phyloP scores from a whole-genome alignment of 2,797 vertebrate genomes.

The Sebastes hopkinsi region DNA sequence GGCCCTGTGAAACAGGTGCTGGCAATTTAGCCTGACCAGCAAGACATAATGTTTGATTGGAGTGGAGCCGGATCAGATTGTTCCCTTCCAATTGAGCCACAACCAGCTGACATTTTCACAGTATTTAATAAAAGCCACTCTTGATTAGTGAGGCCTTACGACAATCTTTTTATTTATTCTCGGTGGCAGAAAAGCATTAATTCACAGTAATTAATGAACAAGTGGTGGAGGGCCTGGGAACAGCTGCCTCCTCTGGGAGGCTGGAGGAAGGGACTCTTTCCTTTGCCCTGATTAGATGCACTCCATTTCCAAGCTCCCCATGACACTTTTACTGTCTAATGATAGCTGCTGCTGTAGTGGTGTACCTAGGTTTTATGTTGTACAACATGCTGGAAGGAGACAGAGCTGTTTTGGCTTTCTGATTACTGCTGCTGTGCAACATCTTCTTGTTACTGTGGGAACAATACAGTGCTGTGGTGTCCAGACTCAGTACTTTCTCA shows the following conservation, averaged over 20 bases:
- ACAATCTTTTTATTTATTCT: slow-evolving; percentile 77
- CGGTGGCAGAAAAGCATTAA: slow-evolving; percentile 77
- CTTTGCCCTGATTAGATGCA: slow-evolving; percentile 75
- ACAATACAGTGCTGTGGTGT: not conserved
- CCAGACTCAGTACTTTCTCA: not conserved
- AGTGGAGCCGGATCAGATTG: slow-evolving; percentile 62
- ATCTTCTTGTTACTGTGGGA: not conserved
- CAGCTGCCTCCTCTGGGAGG: slow-evolving; percentile 78
- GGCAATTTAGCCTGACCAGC: slow-evolving; percentile 57
- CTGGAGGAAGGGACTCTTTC: slow-evolving; percentile 67
- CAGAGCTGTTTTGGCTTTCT: not conserved
- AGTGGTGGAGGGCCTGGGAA: slow-evolving; percentile 71
- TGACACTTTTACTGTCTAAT: slow-evolving; percentile 63
- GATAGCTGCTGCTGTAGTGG: slow-evolving; percentile 56
- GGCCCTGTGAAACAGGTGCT: slow-evolving; percentile 58
- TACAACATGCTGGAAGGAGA: slow-evolving; percentile 5
- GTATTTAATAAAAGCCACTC: slow-evolving; percentile 80
- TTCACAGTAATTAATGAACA: slow-evolving; percentile 81
- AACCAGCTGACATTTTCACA: slow-evolving; percentile 73
- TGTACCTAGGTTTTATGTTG: slow-evolving; percentile 44
- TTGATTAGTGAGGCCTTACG: slow-evolving; percentile 74
- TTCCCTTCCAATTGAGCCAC: slow-evolving; percentile 54
- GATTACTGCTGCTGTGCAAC: slow-evolving; percentile 17
- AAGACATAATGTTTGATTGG: slow-evolving; percentile 63
- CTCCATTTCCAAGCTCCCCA: slow-evolving; percentile 69